Evolutionary conservation across 2,113 vertebrate species (phyloP), one percentile per base, ranked within the genome.

Genomic region (Myanophis thanlyinensis): DNA sequence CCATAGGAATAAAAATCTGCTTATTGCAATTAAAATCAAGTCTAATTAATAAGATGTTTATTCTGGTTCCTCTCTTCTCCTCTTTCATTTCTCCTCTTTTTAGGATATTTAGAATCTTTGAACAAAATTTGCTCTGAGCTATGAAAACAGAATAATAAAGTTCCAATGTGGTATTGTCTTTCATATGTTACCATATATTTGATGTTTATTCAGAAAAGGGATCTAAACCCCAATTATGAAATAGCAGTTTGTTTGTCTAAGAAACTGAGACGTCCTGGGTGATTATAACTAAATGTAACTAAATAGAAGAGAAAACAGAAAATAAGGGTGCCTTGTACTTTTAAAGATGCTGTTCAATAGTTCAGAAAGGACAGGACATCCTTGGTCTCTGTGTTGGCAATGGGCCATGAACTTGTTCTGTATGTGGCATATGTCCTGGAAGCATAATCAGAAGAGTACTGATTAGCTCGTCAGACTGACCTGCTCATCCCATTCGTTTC

Each of bases 401-500:
- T 89, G 92, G 94, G 96, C 96, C 96, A 97, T 96, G 51, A 92
- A 93, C 96, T 96, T 96, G 94, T 96, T 96, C 96, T 96, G 93
- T 96, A 95, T 96, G 97, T 96, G 95, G 96, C 96, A 92, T 97
- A 97, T 97, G 96, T 97, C 97, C 95, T 96, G 94, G 94, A 97
- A 97, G 94, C 94, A 96, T 96, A 91, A 93, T 93, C 88, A 97
- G 96, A 95, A 97, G 97, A 97, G 96, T 96, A 97, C 95, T 97
- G 96, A 97, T 97, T 97, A 97, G 96, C 96, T 97, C 95, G 91
- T 97, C 97, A 97, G 96, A 96, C 96, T 97, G 96, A 97, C 96
- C 96, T 97, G 96, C 97, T 97, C 97, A 96, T 97, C 96, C 96
- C 96, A 97, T 97, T 97, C 96, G 96, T 97, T 95, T 97, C 97